phyloP scores from a whole-genome alignment of 2,888 invertebrate genomes.

The Diploptera punctata region DNA sequence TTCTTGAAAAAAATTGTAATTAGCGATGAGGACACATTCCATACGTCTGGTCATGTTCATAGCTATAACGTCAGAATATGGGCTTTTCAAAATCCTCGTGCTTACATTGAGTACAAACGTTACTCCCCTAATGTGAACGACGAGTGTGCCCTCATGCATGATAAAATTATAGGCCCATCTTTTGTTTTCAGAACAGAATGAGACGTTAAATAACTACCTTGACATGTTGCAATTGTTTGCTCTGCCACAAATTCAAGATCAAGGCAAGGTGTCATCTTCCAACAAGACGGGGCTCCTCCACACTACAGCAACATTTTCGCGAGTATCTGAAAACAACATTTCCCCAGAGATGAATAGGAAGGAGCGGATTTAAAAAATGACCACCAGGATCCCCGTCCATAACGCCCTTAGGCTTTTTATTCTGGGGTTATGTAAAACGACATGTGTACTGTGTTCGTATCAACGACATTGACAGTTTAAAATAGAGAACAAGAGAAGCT shows the following conservation, averaged over 20 bases:
- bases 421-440: conserved; percentile 2
- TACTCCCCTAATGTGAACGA: conserved; percentile 1
- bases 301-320: background rate
- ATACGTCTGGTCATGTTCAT: background rate
- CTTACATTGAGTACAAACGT: conserved; percentile 24
- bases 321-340: background rate
- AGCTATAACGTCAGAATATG: conserved; percentile 17
- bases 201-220: background rate
- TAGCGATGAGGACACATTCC: conserved; percentile 21
- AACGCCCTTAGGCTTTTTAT: background rate
- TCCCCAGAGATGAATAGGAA: conserved; percentile 4
- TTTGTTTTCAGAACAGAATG: conserved; percentile 1
- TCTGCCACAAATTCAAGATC: background rate
- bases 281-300: background rate
- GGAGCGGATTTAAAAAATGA: background rate
- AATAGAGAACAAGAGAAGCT: background rate
- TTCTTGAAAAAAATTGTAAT: conserved; percentile 9
- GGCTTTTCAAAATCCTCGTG: conserved; percentile 18
- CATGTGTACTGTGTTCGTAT: background rate
- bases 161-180: conserved; percentile 6
- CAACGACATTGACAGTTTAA: background rate
- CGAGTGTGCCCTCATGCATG: conserved; percentile 14
- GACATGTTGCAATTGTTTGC: conserved; percentile 10
- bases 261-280: conserved; percentile 6
- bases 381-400: background rate